Conservation (phyloP, 2,888 invertebrate genomes). For the Operophtera brumata region DNA sequence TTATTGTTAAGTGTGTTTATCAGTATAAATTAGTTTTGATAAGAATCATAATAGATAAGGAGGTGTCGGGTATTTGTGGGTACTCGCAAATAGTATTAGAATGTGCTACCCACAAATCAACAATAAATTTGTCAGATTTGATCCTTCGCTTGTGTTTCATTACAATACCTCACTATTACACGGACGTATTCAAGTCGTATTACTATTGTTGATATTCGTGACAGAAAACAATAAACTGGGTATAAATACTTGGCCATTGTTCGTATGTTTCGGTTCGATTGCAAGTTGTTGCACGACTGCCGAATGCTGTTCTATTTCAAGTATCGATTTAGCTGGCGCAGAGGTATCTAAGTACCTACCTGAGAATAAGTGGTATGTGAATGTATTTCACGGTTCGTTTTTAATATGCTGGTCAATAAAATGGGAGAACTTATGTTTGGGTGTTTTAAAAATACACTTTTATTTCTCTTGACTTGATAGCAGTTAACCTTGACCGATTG, state of each 20-base stretch:
- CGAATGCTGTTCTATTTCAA: not conserved
- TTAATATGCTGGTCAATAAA: not conserved
- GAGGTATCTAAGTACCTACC: not conserved
- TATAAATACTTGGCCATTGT: slow-evolving; percentile 30
- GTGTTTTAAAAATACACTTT: too few relatives aligned
- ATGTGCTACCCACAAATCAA: too few relatives aligned
- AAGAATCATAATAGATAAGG: too few relatives aligned
- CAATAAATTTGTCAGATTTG: too few relatives aligned
- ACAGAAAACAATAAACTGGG: slow-evolving; percentile 32
- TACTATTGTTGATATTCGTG: slow-evolving; percentile 27
- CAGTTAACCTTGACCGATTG: too few relatives aligned
- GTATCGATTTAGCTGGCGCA: not conserved
- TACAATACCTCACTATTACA: too few relatives aligned
- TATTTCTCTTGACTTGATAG: too few relatives aligned
- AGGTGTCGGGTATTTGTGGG: too few relatives aligned
- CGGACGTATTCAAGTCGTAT: slow-evolving; percentile 24
- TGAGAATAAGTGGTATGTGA: not conserved
- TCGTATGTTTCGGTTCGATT: slow-evolving; percentile 25
- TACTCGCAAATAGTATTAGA: too few relatives aligned
- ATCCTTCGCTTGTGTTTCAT: too few relatives aligned
- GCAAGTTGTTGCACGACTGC: slow-evolving; percentile 5
- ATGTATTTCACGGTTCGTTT: not conserved
- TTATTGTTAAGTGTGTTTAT: too few relatives aligned
- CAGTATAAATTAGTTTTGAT: too few relatives aligned
- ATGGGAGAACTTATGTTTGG: not conserved